Evolutionary conservation across 2,888 invertebrate species (phyloP).

Genomic region (Polietes domitor): DNA sequence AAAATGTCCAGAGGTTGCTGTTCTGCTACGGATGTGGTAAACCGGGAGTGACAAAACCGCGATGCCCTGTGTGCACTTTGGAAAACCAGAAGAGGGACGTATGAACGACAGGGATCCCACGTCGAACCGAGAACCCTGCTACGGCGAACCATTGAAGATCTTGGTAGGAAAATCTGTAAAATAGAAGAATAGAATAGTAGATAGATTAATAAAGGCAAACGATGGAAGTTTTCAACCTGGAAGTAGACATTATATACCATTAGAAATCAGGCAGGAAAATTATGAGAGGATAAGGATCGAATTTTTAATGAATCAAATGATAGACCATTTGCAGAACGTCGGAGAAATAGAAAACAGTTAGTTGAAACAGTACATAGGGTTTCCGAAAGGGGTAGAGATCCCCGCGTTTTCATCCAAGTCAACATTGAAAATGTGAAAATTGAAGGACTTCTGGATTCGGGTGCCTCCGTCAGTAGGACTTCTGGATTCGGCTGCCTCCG

Average conservation of each 20-base stretch:
- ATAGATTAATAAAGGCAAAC: neutral
- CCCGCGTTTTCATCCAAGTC: neutral
- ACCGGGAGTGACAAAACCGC: neutral
- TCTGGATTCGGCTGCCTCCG: conserved; percentile 2
- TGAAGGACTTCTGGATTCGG: neutral
- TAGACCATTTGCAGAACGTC: too few relatives aligned
- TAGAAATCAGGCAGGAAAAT: neutral
- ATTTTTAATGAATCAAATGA: too few relatives aligned
- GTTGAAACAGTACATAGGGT: too few relatives aligned
- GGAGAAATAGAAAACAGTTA: too few relatives aligned
- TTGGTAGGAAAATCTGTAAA: too few relatives aligned
- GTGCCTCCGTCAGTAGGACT: conserved; percentile 8
- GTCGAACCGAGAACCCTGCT: neutral
- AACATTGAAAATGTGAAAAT: neutral
- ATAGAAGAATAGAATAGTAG: neutral
- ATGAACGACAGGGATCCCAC: neutral
- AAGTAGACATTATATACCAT: conserved; percentile 12
- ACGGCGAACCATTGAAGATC: neutral
- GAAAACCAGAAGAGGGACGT: conserved; percentile 15
- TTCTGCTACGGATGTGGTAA: conserved; percentile 34
- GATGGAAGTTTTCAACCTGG: neutral
- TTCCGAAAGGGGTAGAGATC: neutral
- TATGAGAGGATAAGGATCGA: neutral
- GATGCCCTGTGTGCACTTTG: conserved; percentile 6
- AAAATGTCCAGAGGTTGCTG: neutral